Conservation (phyloP, 2,113 vertebrate species). For the Lophius piscatorius region DNA sequence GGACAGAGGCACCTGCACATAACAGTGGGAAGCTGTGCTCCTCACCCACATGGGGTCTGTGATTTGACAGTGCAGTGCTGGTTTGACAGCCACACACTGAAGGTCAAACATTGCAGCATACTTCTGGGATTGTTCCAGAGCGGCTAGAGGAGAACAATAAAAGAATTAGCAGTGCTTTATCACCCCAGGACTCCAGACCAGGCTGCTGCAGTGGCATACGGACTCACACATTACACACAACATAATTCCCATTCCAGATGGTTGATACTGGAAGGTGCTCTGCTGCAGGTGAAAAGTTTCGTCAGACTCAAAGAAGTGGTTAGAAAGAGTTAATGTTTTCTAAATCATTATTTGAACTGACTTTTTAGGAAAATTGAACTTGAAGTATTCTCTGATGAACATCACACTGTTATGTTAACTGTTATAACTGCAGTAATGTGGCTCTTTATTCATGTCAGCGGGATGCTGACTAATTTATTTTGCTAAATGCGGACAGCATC, state of each 20-base stretch:
- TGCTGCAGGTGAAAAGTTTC: constrained; percentile 46
- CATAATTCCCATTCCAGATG: constrained; percentile 70
- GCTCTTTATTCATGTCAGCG: constrained; percentile 13
- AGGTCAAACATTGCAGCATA: constrained; percentile 66
- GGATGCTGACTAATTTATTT: constrained; percentile 45
- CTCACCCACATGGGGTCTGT: constrained; percentile 49
- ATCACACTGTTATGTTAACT: constrained; percentile 29
- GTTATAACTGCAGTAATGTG: constrained; percentile 43
- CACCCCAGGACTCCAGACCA: constrained; percentile 45
- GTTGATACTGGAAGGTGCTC: constrained; percentile 53
- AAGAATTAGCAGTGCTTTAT: constrained; percentile 45
- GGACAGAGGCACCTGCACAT: constrained; percentile 65
- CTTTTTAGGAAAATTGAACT: constrained; percentile 15
- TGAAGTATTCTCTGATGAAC: constrained; percentile 15
- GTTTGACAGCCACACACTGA: constrained; percentile 62
- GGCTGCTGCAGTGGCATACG: constrained; percentile 40
- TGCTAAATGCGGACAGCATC: constrained; percentile 17
- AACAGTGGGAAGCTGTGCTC: constrained; percentile 45
- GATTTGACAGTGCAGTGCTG: constrained; percentile 68
- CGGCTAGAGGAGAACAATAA: constrained; percentile 28
- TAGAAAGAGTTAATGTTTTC: constrained; percentile 1
- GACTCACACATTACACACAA: constrained; percentile 46
- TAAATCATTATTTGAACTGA: constrained; percentile 36
- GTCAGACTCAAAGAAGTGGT: constrained; percentile 23
- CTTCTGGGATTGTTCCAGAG: constrained; percentile 45